Evolutionary conservation across 2,888 invertebrate genomes (phyloP).

Genomic region (Ramazzottius varieornatus): DNA sequence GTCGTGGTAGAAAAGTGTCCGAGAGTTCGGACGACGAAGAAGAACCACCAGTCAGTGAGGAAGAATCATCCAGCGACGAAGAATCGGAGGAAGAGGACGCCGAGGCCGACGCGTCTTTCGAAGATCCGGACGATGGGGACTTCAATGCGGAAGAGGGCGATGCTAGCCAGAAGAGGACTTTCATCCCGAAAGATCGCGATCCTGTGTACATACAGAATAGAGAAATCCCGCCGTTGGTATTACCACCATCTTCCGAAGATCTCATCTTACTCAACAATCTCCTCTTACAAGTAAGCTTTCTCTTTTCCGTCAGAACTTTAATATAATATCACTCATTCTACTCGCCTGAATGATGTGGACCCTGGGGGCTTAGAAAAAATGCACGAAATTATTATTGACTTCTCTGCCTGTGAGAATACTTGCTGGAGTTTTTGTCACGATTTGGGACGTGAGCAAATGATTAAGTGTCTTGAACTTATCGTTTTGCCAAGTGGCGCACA

Average conservation of each 20-base stretch:
- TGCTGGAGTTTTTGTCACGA: too few species aligned
- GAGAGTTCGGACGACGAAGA: not conserved
- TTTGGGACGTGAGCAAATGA: too few species aligned
- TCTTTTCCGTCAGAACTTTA: too few species aligned
- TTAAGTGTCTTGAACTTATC: too few species aligned
- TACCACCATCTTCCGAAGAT: slow-evolving; percentile 72
- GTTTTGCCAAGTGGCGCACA: too few species aligned
- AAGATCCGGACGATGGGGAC: not conserved
- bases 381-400: too few species aligned
- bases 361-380: too few species aligned
- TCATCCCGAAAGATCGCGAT: not conserved
- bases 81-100: not conserved
- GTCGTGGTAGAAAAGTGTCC: too few species aligned
- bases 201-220: slow-evolving; percentile 38
- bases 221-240: slow-evolving; percentile 37
- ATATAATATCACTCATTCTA: too few species aligned
- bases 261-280: slow-evolving; percentile 47
- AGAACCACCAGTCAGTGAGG: not conserved
- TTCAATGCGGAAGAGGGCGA: not conserved
- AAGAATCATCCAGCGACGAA: not conserved
- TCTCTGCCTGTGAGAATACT: too few species aligned
- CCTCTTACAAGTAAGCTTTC: too few species aligned
- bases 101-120: not conserved
- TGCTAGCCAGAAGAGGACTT: not conserved
- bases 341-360: too few species aligned